Conservation (phyloP, 2,113 vertebrate genomes). For the Gyps fulvus region DNA sequence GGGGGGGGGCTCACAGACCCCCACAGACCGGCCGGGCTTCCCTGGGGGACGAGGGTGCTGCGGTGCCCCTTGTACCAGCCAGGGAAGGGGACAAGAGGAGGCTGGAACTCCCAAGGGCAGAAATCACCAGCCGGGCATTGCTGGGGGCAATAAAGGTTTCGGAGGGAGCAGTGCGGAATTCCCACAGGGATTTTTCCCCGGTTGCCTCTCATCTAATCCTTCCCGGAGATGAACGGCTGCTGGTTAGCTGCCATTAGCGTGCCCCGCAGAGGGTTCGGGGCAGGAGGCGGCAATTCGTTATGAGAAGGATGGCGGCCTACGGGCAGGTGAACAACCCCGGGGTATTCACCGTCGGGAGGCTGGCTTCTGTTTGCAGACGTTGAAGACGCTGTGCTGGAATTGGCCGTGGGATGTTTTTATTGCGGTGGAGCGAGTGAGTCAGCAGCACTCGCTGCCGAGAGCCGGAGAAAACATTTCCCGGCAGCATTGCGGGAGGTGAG, state of each 20-base stretch:
- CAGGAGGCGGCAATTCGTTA: background rate
- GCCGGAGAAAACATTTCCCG: background rate
- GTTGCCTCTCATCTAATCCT: background rate
- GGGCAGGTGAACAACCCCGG: background rate
- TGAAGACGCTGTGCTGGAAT: background rate
- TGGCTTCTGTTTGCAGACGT: background rate
- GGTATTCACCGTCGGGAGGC: rapidly evolving
- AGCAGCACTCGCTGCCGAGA: background rate
- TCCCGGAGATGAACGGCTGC: background rate
- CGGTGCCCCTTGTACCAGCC: background rate
- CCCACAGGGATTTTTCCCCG: background rate
- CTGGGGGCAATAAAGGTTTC: too few species aligned
- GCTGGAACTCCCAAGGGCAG: background rate
- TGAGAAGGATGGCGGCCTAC: rapidly evolving
- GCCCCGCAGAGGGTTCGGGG: background rate
- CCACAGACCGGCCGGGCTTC: too few species aligned
- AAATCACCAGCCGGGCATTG: too few species aligned
- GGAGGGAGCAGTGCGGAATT: background rate
- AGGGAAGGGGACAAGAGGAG: background rate
- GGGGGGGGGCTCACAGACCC: background rate
- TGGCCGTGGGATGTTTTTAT: background rate
- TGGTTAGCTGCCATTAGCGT: background rate
- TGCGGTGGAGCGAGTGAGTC: background rate
- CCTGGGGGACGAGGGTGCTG: background rate
- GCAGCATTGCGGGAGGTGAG: background rate